These are phyloP conservation scores for Eupithecia subumbrata DNA, from an alignment of 2,888 invertebrate genomes.

Conservation along the genomic window DNA sequence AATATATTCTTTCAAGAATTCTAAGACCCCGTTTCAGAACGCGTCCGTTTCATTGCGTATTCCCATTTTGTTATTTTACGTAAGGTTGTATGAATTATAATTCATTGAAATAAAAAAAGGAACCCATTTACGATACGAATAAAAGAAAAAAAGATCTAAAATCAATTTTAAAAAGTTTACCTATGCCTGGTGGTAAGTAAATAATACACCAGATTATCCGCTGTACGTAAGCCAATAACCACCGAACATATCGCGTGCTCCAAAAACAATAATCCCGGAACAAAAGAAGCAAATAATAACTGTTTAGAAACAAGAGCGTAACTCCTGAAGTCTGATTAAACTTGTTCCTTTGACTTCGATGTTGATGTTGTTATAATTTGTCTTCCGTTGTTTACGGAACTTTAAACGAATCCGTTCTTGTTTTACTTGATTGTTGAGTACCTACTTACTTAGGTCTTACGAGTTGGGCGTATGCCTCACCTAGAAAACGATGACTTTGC, in stretches of 20 bases:
- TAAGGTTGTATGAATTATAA: too few species aligned
- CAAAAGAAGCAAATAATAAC: conserved; percentile 18
- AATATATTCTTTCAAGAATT: too few species aligned
- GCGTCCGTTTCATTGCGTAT: too few species aligned
- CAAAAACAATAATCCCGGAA: conserved; percentile 21
- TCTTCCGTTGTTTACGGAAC: conserved; percentile 13
- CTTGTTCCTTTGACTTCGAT: conserved; percentile 21
- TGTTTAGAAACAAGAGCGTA: conserved; percentile 23
- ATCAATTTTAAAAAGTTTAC: too few species aligned
- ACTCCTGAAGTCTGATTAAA: conserved; percentile 30
- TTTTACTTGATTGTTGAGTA: conserved; percentile 2
- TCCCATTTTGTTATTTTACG: too few species aligned
- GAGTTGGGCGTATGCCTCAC: too few species aligned
- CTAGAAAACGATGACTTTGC: neutral
- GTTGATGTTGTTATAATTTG: conserved; percentile 29
- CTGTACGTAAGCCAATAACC: neutral
- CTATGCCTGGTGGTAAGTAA: too few species aligned
- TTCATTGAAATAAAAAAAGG: too few species aligned
- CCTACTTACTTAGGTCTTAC: neutral
- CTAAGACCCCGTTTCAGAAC: too few species aligned
- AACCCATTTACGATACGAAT: too few species aligned
- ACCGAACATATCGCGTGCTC: neutral
- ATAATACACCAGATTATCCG: neutral
- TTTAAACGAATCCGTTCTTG: conserved; percentile 12
- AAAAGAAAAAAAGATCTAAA: too few species aligned